These are phyloP conservation scores for Macropus fuliginosus DNA, from an alignment of 2,797 vertebrate genomes.

Conservation along the genomic window DNA sequence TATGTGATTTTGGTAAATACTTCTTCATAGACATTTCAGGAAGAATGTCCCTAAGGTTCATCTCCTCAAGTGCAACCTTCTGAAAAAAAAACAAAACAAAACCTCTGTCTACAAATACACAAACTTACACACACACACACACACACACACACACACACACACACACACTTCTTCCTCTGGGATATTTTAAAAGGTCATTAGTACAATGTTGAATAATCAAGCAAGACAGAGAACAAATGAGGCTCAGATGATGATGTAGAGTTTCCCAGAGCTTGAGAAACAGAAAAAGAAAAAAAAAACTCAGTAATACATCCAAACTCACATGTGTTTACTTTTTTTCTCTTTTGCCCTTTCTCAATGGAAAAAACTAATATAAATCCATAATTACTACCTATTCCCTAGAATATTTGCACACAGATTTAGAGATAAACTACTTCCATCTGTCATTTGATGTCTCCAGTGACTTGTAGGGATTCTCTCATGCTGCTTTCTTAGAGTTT, in stretches of 20 bases:
- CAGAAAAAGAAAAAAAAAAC: not conserved
- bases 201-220: not conserved
- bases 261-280: not conserved
- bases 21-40: too few relatives aligned
- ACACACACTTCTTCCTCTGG: too few relatives aligned
- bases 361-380: not conserved
- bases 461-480: not conserved
- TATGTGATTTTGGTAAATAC: too few relatives aligned
- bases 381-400: not conserved
- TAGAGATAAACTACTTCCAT: not conserved
- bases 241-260: not conserved
- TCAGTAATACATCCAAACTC: not conserved
- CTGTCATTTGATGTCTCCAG: not conserved
- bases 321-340: not conserved
- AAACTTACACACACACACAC: too few relatives aligned
- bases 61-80: too few relatives aligned
- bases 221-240: not conserved
- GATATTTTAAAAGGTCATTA: too few relatives aligned
- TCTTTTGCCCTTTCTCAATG: not conserved
- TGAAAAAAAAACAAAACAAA: too few relatives aligned
- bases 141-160: too few relatives aligned
- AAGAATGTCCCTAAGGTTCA: too few relatives aligned
- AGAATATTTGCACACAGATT: not conserved
- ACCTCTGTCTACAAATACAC: too few relatives aligned
- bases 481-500: not conserved